Percentiles rank a stretch among this genome's conserved stretches.
phyloP scores from a whole-genome alignment of 2,888 invertebrate species.

The Germaria angustata region DNA sequence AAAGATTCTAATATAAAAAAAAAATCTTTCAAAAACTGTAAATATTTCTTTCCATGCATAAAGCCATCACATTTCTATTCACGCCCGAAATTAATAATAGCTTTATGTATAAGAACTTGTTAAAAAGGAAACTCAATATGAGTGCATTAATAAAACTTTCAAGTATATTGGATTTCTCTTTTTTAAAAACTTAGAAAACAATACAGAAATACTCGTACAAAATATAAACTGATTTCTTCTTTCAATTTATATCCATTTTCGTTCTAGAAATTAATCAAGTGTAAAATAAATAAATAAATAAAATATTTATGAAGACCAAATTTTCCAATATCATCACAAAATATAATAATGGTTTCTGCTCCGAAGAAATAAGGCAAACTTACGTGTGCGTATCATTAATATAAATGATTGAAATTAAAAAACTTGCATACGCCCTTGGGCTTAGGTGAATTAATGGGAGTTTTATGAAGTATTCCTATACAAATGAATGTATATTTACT shows the following conservation, averaged over 20 bases:
- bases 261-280: background rate
- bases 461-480: too few relatives aligned
- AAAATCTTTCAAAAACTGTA: too few relatives aligned
- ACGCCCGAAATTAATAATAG: slow-evolving; percentile 20
- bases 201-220: background rate
- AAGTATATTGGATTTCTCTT: slow-evolving; percentile 33
- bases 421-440: slow-evolving; percentile 13
- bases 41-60: background rate
- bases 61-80: background rate
- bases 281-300: background rate
- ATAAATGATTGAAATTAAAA: slow-evolving; percentile 11
- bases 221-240: background rate
- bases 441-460: background rate
- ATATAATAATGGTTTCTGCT: too few relatives aligned
- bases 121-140: background rate
- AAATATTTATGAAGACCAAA: background rate
- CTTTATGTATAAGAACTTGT: background rate
- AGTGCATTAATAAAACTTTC: too few relatives aligned
- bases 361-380: too few relatives aligned
- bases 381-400: slow-evolving; percentile 23
- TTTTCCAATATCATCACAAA: background rate
- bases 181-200: background rate
- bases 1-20: too few relatives aligned
- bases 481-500: too few relatives aligned
- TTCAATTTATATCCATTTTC: slow-evolving; percentile 9